These are phyloP conservation scores for Zenarchopterus dispar DNA, from an alignment of 2,797 vertebrate species.

Conservation along the genomic window DNA sequence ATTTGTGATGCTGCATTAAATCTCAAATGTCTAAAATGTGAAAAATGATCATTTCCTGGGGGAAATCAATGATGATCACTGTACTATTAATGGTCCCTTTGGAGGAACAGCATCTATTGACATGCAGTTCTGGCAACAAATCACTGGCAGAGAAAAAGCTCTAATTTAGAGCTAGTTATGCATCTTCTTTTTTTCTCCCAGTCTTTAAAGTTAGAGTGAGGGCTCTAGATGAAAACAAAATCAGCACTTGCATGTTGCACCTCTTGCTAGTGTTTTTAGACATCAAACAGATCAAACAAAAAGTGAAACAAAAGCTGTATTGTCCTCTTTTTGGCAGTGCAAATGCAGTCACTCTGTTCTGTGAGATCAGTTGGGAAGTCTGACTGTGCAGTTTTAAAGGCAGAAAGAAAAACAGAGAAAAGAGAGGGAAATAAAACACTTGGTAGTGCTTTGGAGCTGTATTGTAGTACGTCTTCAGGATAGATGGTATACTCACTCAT, in stretches of 20 bases:
- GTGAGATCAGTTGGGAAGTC: conserved; percentile 51
- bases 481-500: conserved; percentile 39
- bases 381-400: conserved; percentile 38
- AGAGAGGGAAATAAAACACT: conserved; percentile 2
- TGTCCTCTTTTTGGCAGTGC: conserved; percentile 46
- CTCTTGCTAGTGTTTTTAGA: conserved; percentile 38
- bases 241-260: conserved; percentile 13
- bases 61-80: conserved; percentile 76
- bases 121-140: conserved; percentile 41
- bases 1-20: conserved; percentile 79
- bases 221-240: conserved; percentile 6
- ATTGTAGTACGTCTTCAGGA: conserved; percentile 34
- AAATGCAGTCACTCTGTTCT: conserved; percentile 39
- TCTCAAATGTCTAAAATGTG: conserved; percentile 70
- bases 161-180: conserved; percentile 62
- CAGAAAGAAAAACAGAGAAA: conserved; percentile 14
- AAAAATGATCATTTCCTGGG: conserved; percentile 78
- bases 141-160: conserved; percentile 37
- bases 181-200: conserved; percentile 52
- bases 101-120: conserved; percentile 63
- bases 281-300: conserved; percentile 43
- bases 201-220: conserved; percentile 44
- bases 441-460: conserved; percentile 30
- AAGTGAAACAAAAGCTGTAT: conserved; percentile 54
- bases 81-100: conserved; percentile 69